Evolutionary conservation across 2,888 invertebrate species (phyloP).

Genomic region (Heliconius charithonia): DNA sequence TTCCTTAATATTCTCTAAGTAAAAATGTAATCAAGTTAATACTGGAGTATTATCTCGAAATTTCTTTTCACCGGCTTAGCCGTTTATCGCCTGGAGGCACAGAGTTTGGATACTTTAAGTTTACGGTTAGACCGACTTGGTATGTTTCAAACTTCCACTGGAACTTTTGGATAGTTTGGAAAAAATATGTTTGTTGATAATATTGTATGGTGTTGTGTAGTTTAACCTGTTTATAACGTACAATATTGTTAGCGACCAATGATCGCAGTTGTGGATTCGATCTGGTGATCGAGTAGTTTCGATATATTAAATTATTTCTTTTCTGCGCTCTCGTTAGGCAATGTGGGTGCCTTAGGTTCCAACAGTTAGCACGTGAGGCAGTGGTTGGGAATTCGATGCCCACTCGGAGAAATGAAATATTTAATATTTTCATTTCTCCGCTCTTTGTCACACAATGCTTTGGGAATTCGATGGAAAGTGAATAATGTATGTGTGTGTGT

Average conservation of each 20-base stretch:
- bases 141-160: conserved; percentile 36
- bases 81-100: conserved; percentile 34
- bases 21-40: conserved; percentile 31
- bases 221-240: background rate
- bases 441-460: too few relatives aligned
- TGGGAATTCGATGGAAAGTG: too few relatives aligned
- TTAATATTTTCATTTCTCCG: too few relatives aligned
- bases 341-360: background rate
- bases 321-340: too few relatives aligned
- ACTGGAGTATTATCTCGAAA: conserved; percentile 12
- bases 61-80: conserved; percentile 36
- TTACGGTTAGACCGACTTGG: conserved; percentile 28
- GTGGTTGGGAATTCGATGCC: too few relatives aligned
- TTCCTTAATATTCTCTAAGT: conserved; percentile 21
- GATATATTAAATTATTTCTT: too few relatives aligned
- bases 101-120: conserved; percentile 33
- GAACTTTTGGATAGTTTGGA: conserved; percentile 28
- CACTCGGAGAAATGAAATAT: too few relatives aligned
- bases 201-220: background rate
- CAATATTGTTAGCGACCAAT: background rate
- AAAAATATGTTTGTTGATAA: conserved; percentile 21
- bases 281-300: too few relatives aligned
- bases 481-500: too few relatives aligned
- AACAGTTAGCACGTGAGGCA: too few relatives aligned
- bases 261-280: too few relatives aligned